Evolutionary conservation across 2,888 invertebrate species (phyloP).

Genomic region (Caenorhabditis imperialis): DNA sequence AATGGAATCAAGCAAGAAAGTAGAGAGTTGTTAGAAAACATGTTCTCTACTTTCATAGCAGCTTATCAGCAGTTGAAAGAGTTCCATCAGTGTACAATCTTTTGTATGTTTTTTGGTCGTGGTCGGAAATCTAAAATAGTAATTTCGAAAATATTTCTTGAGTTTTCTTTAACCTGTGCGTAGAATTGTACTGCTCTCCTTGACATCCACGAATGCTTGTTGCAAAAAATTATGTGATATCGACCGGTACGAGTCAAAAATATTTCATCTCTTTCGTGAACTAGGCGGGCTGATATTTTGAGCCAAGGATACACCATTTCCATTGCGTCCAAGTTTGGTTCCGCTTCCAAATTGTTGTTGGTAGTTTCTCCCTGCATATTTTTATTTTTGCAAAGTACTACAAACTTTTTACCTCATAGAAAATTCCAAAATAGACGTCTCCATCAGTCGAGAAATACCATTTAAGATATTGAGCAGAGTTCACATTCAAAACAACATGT

Average conservation of each 20-base stretch:
- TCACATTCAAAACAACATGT: conserved; percentile 67
- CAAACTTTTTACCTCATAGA: conserved; percentile 67
- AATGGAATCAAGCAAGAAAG: too few relatives aligned
- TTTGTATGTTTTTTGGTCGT: conserved; percentile 49
- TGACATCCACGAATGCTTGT: conserved; percentile 74
- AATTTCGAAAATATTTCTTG: too few relatives aligned
- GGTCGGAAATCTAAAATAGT: conserved; percentile 65
- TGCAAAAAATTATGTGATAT: conserved; percentile 73
- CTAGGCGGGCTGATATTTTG: conserved; percentile 74
- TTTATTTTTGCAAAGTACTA: neutral
- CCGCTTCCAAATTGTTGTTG: conserved; percentile 51
- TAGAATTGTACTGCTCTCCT: conserved; percentile 61
- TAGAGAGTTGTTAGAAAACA: neutral
- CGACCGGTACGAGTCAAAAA: conserved; percentile 65
- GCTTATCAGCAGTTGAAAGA: conserved; percentile 36
- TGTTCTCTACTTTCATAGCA: conserved; percentile 10
- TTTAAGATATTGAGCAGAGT: conserved; percentile 59
- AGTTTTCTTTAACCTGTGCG: conserved; percentile 43
- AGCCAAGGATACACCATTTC: conserved; percentile 77
- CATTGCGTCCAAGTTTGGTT: conserved; percentile 66
- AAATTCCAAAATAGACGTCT: conserved; percentile 76
- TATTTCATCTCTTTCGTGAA: conserved; percentile 75
- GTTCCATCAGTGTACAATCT: conserved; percentile 67
- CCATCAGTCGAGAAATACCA: conserved; percentile 78
- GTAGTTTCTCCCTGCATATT: conserved; percentile 36